phyloP scores from a whole-genome alignment of 2,888 invertebrate genomes.

The Amphipoea lucens region DNA sequence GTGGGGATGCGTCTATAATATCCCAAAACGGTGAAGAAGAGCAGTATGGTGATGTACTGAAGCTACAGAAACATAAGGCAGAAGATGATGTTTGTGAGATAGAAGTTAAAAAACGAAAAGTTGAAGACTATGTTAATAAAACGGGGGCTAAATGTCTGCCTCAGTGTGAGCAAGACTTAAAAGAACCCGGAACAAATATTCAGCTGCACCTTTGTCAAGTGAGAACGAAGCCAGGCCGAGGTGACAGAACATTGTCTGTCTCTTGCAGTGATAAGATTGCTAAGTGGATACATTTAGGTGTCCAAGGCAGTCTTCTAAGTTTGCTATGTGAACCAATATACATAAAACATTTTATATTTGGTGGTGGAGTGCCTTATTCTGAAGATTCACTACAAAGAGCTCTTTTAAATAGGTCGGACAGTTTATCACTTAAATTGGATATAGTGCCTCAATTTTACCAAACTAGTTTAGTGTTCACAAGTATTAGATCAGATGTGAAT shows the following conservation, averaged over 20 bases:
- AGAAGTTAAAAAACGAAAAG: conserved; percentile 71
- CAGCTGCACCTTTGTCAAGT: conserved; percentile 93
- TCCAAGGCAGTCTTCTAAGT: conserved; percentile 95
- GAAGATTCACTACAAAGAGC: conserved; percentile 90
- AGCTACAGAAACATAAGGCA: conserved; percentile 71
- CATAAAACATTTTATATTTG: conserved; percentile 93
- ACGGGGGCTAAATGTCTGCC: conserved; percentile 97
- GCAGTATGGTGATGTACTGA: conserved; percentile 77
- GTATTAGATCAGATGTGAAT: conserved; percentile 70
- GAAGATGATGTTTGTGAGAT: conserved; percentile 67
- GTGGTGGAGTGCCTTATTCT: conserved; percentile 92
- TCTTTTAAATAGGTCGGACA: conserved; percentile 79
- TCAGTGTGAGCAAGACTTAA: conserved; percentile 90
- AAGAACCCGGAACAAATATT: conserved; percentile 85
- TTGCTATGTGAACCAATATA: conserved; percentile 92
- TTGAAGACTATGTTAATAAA: conserved; percentile 89
- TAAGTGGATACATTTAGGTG: conserved; percentile 95
- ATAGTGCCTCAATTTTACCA: conserved; percentile 76
- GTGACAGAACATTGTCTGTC: conserved; percentile 96
- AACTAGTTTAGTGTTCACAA: conserved; percentile 73
- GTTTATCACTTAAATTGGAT: conserved; percentile 56
- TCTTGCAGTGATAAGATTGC: conserved; percentile 98
- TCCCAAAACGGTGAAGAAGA: conserved; percentile 86
- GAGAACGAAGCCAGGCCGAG: conserved; percentile 97
- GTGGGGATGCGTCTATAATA: conserved; percentile 98